These are phyloP conservation scores for Mergus octosetaceus DNA, from an alignment of 2,797 vertebrate genomes.

Conservation along the genomic window DNA sequence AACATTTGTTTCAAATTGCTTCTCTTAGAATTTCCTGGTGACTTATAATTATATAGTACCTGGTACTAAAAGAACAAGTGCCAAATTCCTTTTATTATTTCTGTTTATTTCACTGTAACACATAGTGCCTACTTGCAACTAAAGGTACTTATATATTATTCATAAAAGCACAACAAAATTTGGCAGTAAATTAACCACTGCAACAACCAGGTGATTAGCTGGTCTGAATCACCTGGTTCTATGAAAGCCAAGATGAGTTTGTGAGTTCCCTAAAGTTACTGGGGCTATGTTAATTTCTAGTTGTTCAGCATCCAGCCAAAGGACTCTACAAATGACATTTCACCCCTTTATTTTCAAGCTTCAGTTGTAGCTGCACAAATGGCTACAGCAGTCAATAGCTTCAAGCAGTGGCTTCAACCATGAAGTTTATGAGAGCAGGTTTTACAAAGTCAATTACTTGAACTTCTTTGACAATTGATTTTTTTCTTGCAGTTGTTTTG, in stretches of 20 bases:
- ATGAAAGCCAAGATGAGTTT: background rate
- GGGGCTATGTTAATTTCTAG: background rate
- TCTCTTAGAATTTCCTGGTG: constrained; percentile 62
- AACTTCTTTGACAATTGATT: background rate
- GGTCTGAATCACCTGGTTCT: background rate
- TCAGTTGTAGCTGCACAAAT: background rate
- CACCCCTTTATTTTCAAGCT: background rate
- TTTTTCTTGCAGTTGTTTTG: background rate
- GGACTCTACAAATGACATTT: background rate
- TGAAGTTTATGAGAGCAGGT: background rate
- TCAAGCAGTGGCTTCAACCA: background rate
- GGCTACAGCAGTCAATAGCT: background rate
- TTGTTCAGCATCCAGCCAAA: background rate
- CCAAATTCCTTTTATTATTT: constrained; percentile 62
- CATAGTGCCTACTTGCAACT: background rate
- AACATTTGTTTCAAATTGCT: constrained; percentile 72
- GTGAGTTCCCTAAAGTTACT: background rate
- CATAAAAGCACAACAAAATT: constrained; percentile 34
- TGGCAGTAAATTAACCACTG: background rate
- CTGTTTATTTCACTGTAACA: constrained; percentile 43
- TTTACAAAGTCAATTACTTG: constrained; percentile 16
- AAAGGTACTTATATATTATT: background rate
- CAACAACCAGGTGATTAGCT: background rate
- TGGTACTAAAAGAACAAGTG: constrained; percentile 56
- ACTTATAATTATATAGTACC: constrained; percentile 64